Evolutionary conservation across 2,888 invertebrate species (phyloP), one percentile per base, ranked within the genome.

Genomic region (Thera britannica): DNA sequence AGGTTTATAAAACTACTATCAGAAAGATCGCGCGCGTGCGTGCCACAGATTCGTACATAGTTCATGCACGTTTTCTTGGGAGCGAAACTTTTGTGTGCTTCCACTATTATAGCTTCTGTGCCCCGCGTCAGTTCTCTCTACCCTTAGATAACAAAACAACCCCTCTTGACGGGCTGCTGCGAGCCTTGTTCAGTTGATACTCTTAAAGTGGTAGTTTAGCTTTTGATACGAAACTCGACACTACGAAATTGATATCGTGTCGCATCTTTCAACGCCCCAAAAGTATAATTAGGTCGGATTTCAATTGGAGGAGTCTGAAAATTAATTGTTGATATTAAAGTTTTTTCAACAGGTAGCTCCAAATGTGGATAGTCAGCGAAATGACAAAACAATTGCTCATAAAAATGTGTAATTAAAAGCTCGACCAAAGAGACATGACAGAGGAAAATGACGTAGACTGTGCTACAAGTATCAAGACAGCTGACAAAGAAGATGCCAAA

Each of bases 361-460:
- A 44, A 59, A 23, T 44, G 7, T 36, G 7, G 48, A 41, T 66
- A 48, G 52, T 58, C 62, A 59, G 44, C 64, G 62, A 66, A 78
- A 80, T 82, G 69, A 75, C 72, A 74, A 60, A 54, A 63, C 60
- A 57, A 57, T 12, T 57, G 66, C 41, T 55, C 49, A 64, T 66
- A 67, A 75, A 68, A 64, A 83, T 84, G 84, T 75, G 67, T 70
- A 71, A 75, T 58, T 75, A 79, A 79, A 77, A 48, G 7, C 59
- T 75, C 69, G 70, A 74, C 71, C 72, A 70, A 75, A 73, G 72
- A 92, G 93, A 85, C 89, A 93, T 93, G 93, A 92, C 91, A 86
- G 87, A 88, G 73, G 83, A 87, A 75, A 83, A 90, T 90, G 90
- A 84, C 84, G 82, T 75, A 65, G 81, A 84, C 73, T 83, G 81